Evolutionary conservation across 2,797 vertebrate species (phyloP).

Genomic region (Tenualosa thibaudeaui): DNA sequence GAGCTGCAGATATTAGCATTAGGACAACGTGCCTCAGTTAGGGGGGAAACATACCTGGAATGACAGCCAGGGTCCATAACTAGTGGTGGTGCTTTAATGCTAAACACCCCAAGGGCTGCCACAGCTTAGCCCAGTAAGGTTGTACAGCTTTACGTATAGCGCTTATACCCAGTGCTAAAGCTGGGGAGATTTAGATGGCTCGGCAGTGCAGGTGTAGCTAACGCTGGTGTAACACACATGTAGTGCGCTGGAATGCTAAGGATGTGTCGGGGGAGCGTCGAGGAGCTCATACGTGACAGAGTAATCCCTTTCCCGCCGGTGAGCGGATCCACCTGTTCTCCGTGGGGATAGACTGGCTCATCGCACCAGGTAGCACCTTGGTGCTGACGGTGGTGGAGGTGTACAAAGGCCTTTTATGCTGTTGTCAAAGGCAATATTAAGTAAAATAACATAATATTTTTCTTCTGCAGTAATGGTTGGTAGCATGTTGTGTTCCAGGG

Average conservation of each 20-base stretch:
- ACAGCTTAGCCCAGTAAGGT: not conserved
- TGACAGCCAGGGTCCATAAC: not conserved
- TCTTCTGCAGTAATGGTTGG: not conserved
- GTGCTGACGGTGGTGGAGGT: not conserved
- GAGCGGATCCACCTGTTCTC: not conserved
- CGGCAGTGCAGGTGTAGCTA: not conserved
- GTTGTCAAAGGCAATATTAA: not conserved
- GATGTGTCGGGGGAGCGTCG: not conserved
- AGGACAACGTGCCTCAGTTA: not conserved
- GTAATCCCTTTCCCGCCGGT: not conserved
- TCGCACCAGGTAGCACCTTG: not conserved
- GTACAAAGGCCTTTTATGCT: not conserved
- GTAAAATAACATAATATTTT: not conserved
- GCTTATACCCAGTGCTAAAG: not conserved
- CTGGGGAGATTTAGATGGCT: conserved; percentile 11
- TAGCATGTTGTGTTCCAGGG: not conserved
- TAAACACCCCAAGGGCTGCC: not conserved
- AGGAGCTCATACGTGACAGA: conserved; percentile 12
- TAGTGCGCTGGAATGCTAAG: not conserved
- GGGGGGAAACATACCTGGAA: not conserved
- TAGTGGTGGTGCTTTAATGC: not conserved
- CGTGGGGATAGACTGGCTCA: not conserved
- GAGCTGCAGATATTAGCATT: not conserved
- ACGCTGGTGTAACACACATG: not conserved
- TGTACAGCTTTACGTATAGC: not conserved